Percentiles rank a stretch among this genome's conserved stretches.
Conservation (phyloP, 2,797 vertebrate genomes). For the Notamacropus eugenii region DNA sequence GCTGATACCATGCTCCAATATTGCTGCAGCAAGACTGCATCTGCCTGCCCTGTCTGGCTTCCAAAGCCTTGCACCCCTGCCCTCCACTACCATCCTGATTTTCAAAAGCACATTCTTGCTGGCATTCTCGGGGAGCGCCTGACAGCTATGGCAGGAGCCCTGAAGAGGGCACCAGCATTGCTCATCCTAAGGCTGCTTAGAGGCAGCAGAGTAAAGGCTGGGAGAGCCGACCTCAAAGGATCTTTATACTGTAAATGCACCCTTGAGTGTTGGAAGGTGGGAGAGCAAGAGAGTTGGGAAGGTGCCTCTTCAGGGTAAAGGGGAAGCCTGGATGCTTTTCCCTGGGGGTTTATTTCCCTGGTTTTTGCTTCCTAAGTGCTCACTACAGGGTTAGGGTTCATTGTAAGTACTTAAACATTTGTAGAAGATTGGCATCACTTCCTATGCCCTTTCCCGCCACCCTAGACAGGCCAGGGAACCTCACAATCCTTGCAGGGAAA, state of each 20-base stretch:
- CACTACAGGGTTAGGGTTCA: background rate
- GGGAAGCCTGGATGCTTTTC: background rate
- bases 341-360: background rate
- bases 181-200: background rate
- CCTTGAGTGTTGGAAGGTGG: background rate
- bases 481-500: background rate
- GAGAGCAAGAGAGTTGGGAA: background rate
- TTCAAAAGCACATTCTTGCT: background rate
- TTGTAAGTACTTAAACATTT: background rate
- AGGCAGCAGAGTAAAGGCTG: background rate
- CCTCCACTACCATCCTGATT: background rate
- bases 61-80: background rate
- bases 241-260: background rate
- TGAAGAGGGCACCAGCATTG: background rate
- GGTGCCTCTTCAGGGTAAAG: background rate
- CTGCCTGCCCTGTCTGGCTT: background rate
- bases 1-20: background rate
- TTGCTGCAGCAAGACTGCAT: background rate
- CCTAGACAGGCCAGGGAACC: background rate
- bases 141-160: background rate
- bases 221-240: background rate
- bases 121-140: background rate
- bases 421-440: background rate
- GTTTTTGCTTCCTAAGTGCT: background rate
- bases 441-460: background rate